Evolutionary conservation across 2,113 vertebrate genomes (phyloP), one percentile per base, ranked within the genome.

Genomic region (Prionailurus viverrinus): DNA sequence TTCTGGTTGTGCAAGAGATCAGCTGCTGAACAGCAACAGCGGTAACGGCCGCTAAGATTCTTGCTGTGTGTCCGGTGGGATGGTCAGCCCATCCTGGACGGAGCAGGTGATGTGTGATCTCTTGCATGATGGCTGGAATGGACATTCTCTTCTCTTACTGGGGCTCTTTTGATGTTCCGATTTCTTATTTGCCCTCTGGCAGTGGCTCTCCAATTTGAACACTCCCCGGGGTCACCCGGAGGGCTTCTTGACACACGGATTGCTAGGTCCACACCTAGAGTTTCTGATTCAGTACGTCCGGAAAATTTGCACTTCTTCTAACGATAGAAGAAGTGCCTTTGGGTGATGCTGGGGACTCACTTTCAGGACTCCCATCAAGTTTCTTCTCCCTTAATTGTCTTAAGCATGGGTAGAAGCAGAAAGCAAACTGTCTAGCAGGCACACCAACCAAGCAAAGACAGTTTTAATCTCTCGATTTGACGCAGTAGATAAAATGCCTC

Each of bases 381-480:
- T 76, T 89, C 29, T 19, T 25, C 53, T 7, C 83, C 66, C 1
- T 1, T 31, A 48, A 58, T 61, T 79, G 18, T 2, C 18, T 97
- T 93, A 58, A 89, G 51, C 51, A 79, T 91, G 18, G 96, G 51
- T 16, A 58, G 61, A 69, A 7, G 87, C 33, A 29, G 68, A 97
- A 96, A 29, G 68, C 11, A 41, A 95, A 94, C 74, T 16, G 25
- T 89, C 91, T 92, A 1, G 39, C 66, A 36, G 83, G 89, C 66
- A 10, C 63, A 79, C 94, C 97, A 97, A 91, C 69, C 83, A 39
- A 82, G 31, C 39, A 66, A 81, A 94, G 65, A 84, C 48, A 71
- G 36, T 39, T 13, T 91, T 95, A 11, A 58, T 78, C 25, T 63
- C 94, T 95, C 91, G 73, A 76, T 79, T 92, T 89, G 33, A 84